Base-by-base conservation (phyloP, 1,140 invertebrate species). In the Steinernema feltiae region DNA sequence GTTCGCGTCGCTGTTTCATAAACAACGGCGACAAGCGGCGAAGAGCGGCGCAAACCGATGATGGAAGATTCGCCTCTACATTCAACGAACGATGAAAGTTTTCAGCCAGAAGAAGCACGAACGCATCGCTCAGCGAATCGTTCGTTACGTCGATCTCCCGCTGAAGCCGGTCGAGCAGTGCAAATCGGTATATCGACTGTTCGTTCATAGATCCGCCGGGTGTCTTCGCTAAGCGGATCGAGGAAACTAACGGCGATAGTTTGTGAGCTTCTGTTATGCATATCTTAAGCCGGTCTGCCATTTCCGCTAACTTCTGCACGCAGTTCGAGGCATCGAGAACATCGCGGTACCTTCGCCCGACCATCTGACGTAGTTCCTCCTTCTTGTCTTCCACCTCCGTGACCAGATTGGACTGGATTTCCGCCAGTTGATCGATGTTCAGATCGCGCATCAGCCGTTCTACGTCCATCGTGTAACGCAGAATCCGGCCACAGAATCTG, bases 351-450 rank as follows among this genome's bases (percentile, higher is more conserved):
- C 86, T 79, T 48, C 87, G 78, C 12, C 87, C 86, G 29, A 87
- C 86, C 86, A 88, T 86, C 69, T 87, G 78, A 24, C 86, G 84
- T 15, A 87, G 77, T 27, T 86, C 87, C 74, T 88, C 86, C 35
- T 86, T 81, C 90, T 93, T 70, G 89, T 82, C 81, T 32, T 85
- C 85, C 69, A 81, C 78, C 76, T 85, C 82, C 30, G 82, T 75
- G 32, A 83, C 86, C 46, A 82, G 32, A 30, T 77, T 71, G 2
- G 53, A 32, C 48, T 85, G 85, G 41, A 85, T 81, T 21, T 80
- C 74, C 1, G 80, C 76, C 46, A 87, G 71, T 70, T 87, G 85
- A 18, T 86, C 85, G 17, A 87, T 77, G 15, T 70, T 82, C 32
- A 87, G 70, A 71, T 85, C 83, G 18, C 74, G 72, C 83, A 85